Base-by-base conservation (phyloP, 2,113 vertebrate species). In the Pyrgilauda ruficollis region DNA sequence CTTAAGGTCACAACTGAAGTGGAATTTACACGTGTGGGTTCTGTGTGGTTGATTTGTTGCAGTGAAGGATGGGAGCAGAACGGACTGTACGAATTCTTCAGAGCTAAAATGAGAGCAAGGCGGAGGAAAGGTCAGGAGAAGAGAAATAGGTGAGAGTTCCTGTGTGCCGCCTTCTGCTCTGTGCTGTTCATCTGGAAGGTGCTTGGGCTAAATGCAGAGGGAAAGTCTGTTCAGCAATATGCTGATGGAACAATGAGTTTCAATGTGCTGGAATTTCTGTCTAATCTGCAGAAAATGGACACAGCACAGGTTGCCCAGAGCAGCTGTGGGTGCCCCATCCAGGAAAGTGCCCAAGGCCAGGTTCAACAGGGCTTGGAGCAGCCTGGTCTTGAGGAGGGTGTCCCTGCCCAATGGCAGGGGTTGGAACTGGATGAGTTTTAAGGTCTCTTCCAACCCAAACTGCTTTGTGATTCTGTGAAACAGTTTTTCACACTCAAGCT, bases 41-140 rank as follows among this genome's bases (percentile, higher is more conserved):
- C 39, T 72, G 1, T 91, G 77, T 90, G 90, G 37, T 87, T 94
- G 75, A 46, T 87, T 66, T 94, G 31, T 95, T 91, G 39, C 97
- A 99, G 99, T 59, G 99, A 99, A 97, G 99, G 99, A 84, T 99
- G 99, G 99, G 99, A 99, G 96, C 99, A 99, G 98, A 99, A 99
- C 0, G 99, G 99, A 19, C 98, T 99, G 33, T 99, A 99, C 0
- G 99, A 99, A 91, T 99, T 99, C 96, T 99, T 99, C 97, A 97
- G 99, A 95, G 99, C 99, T 68, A 99, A 99, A 97, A 99, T 99
- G 99, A 98, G 99, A 88, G 99, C 99, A 0, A 98, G 99, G 58
- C 97, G 99, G 95, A 98, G 99, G 97, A 99, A 99, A 93, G 99
- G 99, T 13, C 99, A 99, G 80, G 99, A 99, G 80, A 99, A 99